A percentile compares a stretch with the other conserved stretches of the same genome.
Evolutionary conservation across 2,113 vertebrate species (phyloP).

Genomic region (Rhea pennata): DNA sequence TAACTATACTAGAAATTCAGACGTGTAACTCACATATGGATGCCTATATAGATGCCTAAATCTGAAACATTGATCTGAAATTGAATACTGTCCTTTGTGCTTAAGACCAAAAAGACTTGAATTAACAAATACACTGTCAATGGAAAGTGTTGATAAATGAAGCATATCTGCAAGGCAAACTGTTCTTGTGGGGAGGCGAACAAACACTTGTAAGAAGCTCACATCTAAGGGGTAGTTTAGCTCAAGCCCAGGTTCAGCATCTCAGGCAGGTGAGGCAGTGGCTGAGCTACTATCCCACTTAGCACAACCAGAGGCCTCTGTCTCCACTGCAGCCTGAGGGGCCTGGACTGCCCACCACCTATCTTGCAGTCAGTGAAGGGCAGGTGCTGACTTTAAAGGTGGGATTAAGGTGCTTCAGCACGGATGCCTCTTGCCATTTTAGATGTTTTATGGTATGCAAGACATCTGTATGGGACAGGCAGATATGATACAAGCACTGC

Average conservation of each 20-base stretch:
- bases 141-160: background rate
- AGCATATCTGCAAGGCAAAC: background rate
- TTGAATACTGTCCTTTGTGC: background rate
- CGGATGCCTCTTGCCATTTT: rapidly evolving
- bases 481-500: background rate
- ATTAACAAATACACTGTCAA: background rate
- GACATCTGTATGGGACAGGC: background rate
- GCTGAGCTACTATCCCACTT: background rate
- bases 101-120: background rate
- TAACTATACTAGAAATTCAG: background rate
- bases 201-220: background rate
- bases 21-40: background rate
- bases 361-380: rapidly evolving
- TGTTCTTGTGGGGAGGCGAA: background rate
- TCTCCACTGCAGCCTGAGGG: background rate
- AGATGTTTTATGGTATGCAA: too few relatives aligned
- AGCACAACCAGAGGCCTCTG: background rate
- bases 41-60: background rate
- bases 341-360: background rate
- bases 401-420: background rate
- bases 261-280: background rate
- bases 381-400: background rate
- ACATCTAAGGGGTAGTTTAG: background rate
- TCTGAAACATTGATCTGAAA: background rate
- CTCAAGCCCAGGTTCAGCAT: background rate